Evolutionary conservation across 2,797 vertebrate species (phyloP), one percentile per base, ranked within the genome.

Genomic region (Sibirionetta formosa): DNA sequence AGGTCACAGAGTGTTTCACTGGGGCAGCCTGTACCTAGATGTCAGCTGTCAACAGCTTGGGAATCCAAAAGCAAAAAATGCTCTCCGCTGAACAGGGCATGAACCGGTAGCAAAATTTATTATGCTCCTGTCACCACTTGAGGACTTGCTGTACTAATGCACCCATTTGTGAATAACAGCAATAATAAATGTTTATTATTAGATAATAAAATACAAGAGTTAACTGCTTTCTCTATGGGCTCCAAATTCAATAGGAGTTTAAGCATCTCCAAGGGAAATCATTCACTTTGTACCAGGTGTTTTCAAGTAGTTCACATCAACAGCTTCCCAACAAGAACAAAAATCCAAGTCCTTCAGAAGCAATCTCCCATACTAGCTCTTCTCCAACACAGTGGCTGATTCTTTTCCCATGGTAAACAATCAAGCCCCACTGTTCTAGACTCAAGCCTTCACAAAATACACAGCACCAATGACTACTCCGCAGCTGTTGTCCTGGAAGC

Each of bases 201-300:
- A 27, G 75, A 53, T 5, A 50, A 60, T 65, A 82, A 93, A 93
- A 57, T 9, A 69, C 7, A 4, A 68, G 82, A 75, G 66, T 10
- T 35, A 50, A 38, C 9, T 36, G 31, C 65, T 77, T 78, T 9
- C 77, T 65, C 50, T 1, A 27, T 0, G 3, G 36, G 79, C 50
- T 90, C 72, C 73, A 29, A 56, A 8, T 20, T 75, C 83, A 60
- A 6, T 1, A 16, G 70, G 70, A 65, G 44, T 18, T 82, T 35
- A 50, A 51, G 58, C 66, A 10, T 22, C 63, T 64, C 68, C 7
- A 0, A 24, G 70, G 69, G 23, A 10, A 53, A 31, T n/a, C 17
- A 11, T 12, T 56, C 3, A 0, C 56, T 70, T 14, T 4, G 35
- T 20, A 2, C 35, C 2, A 1, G 15, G 31, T 22, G 66, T n/a